Conservation (phyloP, 2,888 invertebrate species). For the Stenodera caucasica region DNA sequence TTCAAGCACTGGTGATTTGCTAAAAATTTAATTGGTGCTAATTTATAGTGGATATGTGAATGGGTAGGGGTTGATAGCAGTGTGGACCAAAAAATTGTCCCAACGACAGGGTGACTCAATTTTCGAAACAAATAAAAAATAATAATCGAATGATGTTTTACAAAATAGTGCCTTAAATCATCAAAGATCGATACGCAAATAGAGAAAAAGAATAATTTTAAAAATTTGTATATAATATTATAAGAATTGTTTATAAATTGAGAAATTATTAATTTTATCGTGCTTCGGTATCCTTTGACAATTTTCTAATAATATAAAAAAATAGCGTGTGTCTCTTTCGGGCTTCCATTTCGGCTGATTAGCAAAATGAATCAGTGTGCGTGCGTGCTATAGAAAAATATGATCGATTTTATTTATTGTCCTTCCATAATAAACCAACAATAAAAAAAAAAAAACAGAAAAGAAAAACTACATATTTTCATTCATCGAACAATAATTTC, state of each 20-base stretch:
- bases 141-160: constrained; percentile 17
- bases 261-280: constrained; percentile 7
- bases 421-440: background rate
- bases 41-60: too few species aligned
- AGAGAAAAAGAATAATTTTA: constrained; percentile 11
- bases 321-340: constrained; percentile 39
- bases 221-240: constrained; percentile 25
- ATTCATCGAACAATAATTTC: background rate
- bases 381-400: constrained; percentile 11
- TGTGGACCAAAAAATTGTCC: constrained; percentile 37
- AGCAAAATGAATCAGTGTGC: constrained; percentile 12
- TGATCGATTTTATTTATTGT: constrained; percentile 3
- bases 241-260: constrained; percentile 23
- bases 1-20: constrained; percentile 47
- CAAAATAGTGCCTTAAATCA: constrained; percentile 26
- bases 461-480: constrained; percentile 6
- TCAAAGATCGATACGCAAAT: constrained; percentile 10
- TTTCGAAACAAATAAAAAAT: constrained; percentile 14
- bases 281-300: constrained; percentile 21
- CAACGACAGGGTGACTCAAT: constrained; percentile 31
- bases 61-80: too few species aligned
- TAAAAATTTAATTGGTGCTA: constrained; percentile 39
- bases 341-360: constrained; percentile 42
- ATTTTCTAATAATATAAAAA: background rate
- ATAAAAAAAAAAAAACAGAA: constrained; percentile 2